Evolutionary conservation across 2,797 vertebrate genomes (phyloP), one percentile per base, ranked within the genome.

Genomic region (Lepilemur septentrionalis): DNA sequence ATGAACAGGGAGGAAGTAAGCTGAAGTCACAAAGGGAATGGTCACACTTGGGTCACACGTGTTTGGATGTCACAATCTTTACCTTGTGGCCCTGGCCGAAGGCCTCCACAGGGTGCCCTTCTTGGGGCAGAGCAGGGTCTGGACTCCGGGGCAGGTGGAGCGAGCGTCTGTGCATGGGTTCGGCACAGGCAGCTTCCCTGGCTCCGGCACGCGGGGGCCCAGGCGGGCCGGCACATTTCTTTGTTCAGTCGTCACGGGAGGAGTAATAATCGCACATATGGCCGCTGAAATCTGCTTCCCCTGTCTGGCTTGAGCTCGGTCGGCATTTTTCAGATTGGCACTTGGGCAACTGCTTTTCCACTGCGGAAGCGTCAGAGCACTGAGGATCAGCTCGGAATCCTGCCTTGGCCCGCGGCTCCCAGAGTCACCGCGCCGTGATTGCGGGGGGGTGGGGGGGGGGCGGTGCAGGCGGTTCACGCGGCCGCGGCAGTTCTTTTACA

Each of bases 241-340:
- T 72, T 52, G 43, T 57, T 73, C 76, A 7, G n/a, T 63, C 80
- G 14, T 80, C 52, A 32, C 7, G 48, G 5, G 46, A 73, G 43
- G 90, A 84, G 46, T 69, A 89, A 72, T 87, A 57, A 72, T 57
- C n/a, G 55, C 52, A 78, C 95, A 92, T 61, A 84, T 85, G 88
- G 95, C 57, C 90, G 32, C 92, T 55, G 76, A 89, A 89, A 84
- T 88, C 94, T 81, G 84, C 76, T 84, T 80, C 59, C 69, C 70
- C 79, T 38, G 70, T 50, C 76, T 82, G 81, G 84, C 81, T 84
- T 25, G 65, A 90, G 52, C 70, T 41, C 46, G 35, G 75, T 2
- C 80, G 59, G 59, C 69, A 67, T 78, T 84, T 89, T 95, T 63
- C 65, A 94, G 9, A 35, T 46, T 73, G 81, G 92, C 91, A 30